Evolutionary conservation across 2,113 vertebrate species (phyloP), one percentile per base, ranked within the genome.

Genomic region (Gavialis gangeticus): DNA sequence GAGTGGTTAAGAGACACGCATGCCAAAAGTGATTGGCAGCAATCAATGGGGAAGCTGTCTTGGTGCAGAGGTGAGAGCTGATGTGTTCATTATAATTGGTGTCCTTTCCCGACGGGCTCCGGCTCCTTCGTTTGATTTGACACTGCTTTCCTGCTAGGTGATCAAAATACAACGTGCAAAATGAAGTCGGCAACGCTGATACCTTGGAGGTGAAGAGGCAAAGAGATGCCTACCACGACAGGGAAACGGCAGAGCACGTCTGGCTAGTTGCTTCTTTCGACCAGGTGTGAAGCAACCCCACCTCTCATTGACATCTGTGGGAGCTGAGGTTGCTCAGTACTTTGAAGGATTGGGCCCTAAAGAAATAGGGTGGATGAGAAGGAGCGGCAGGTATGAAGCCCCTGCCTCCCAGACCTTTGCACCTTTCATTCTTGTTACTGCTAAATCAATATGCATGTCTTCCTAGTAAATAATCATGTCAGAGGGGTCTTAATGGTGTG

Each of bases 401-500:
- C 2, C 10, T 69, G 64, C 58, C 67, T 69, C 83, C 69, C 81
- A 0, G 71, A 10, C 59, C 90, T 80, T 28, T 80, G 87, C 75
- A 54, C 66, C 60, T 34, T 60, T 82, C 2, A 0, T 80, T 77
- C 79, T 11, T 3, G 58, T 16, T 90, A 66, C 89, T 93, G 88
- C 85, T 77, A 91, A 89, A 96, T 89, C 95, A 63, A 90, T 85
- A 95, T 27, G 75, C 75, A 82, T 1, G 0, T 80, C 95, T 92
- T 97, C 87, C 92, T 28, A 55, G 84, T 73, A 79, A 89, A 86
- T 91, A 89, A 80, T 8, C 67, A 69, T 93, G 91, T 90, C 92
- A 18, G 83, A 91, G 92, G 96, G 84, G 85, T 25, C 75, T 82
- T 95, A 95, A 97, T 82, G 92, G 92, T 79, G 85, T 83, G 2